phyloP scores from a whole-genome alignment of 2,888 invertebrate species.

The Eupithecia insigniata region DNA sequence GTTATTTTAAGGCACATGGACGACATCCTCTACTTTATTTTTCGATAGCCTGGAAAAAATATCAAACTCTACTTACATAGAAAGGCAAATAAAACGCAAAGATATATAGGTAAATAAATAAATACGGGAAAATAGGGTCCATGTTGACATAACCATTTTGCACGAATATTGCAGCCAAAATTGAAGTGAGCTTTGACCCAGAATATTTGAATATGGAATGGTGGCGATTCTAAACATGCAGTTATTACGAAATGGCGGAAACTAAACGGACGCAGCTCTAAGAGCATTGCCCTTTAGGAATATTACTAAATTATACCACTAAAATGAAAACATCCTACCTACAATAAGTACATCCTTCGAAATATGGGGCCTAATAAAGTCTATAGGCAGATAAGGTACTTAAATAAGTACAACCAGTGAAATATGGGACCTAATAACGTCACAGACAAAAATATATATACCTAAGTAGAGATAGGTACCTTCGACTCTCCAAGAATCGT shows the following conservation, averaged over 20 bases:
- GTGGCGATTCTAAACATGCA: background rate
- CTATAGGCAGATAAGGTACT: no score
- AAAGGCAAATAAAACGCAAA: background rate
- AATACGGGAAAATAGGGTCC: background rate
- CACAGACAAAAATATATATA: background rate
- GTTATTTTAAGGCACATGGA: background rate
- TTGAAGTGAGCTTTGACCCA: constrained; percentile 25
- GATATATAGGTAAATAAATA: background rate
- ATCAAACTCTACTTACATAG: background rate
- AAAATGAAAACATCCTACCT: no score
- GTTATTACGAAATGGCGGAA: background rate
- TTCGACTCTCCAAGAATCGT: constrained; percentile 28
- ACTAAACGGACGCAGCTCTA: background rate
- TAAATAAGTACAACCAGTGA: background rate
- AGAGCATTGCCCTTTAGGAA: background rate
- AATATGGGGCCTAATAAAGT: background rate
- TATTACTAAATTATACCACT: background rate
- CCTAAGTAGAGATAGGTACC: background rate
- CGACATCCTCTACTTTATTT: background rate
- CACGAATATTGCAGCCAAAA: background rate
- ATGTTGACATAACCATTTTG: background rate
- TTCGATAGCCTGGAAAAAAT: background rate
- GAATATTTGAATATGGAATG: constrained; percentile 34
- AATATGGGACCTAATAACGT: background rate
- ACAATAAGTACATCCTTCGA: background rate